These are phyloP conservation scores for Pelagia noctiluca DNA, from an alignment of 30 jellyfish, hydroid and myxozoan species.

Conservation along the genomic window DNA sequence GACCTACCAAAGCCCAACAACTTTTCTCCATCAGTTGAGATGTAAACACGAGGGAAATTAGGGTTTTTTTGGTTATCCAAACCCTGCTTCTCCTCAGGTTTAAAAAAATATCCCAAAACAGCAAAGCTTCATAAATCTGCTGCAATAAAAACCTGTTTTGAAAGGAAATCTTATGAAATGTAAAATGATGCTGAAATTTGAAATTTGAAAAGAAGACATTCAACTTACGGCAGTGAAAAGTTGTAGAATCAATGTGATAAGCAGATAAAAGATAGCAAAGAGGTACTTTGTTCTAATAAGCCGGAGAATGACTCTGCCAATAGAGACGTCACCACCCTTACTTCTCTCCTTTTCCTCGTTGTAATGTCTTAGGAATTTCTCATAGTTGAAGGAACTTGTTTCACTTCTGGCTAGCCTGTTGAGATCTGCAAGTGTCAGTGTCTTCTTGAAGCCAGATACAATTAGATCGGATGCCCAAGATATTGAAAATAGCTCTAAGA, in stretches of 20 bases:
- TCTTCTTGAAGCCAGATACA: conserved; percentile 45
- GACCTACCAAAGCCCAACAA: too few species aligned
- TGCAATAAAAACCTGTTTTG: neutral
- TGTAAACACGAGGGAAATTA: neutral
- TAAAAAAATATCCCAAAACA: neutral
- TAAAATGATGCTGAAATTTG: neutral
- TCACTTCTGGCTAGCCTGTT: conserved; percentile 25
- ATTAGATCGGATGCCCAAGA: conserved; percentile 63
- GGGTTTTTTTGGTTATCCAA: neutral
- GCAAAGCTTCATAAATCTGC: neutral
- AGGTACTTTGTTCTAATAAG: conserved; percentile 40
- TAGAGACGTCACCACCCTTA: conserved; percentile 23
- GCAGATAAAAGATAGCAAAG: conserved; percentile 26
- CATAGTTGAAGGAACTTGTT: conserved; percentile 34
- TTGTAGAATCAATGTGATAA: conserved; percentile 30
- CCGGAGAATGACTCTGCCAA: conserved; percentile 49
- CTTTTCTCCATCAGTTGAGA: too few species aligned
- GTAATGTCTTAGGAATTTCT: conserved; percentile 18
- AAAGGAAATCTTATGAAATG: neutral
- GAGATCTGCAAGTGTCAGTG: conserved; percentile 52
- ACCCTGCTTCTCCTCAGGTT: neutral
- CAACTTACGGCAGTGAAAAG: conserved; percentile 56
- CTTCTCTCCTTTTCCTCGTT: conserved; percentile 35
- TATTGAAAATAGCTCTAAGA: conserved; percentile 47
- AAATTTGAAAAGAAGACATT: neutral